Base-by-base conservation (phyloP, 2,888 invertebrate genomes). In the Idaea aversata region DNA sequence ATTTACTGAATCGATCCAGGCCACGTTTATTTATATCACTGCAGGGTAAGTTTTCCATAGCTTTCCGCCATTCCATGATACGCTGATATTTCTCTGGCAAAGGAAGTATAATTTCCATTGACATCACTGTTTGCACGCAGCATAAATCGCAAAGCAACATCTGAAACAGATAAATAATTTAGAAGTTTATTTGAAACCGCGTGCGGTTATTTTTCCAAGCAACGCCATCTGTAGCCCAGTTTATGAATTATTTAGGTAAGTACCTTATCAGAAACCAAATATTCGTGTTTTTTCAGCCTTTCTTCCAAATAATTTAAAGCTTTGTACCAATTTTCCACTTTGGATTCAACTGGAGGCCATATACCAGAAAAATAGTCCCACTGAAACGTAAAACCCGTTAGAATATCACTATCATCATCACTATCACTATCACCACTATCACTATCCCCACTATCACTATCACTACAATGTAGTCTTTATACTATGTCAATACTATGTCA, bases 71-170 rank as follows among this genome's bases (percentile, higher is more conserved):
- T 7, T 78, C 72, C 2, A 75, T 67, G 0, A 94, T 68, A 57
- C 84, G 84, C n/a, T 74, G 72, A 63, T 88, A 85, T 15, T 82
- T 83, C 0, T 85, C 74, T 35, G 84, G 76, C 25, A 88, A 72
- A 2, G 92, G 91, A 5, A 93, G 62, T 34, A 94, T 69, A 25
- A 88, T 70, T 67, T 87, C 80, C 16, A 92, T 74, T 0, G 93
- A 91, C 15, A 88, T 89, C 10, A 94, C 74, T 2, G 94, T 93
- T 2, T 91, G 72, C n/a, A 80, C 86, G 66, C 88, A 85, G 71
- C 93, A 91, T 47, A 93, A 65, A 70, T 93, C 93, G 58, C 86
- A 83, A 0, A 93, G 73, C 4, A 81, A 77, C 76, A 93, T 78
- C 93, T 93, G 80, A 34, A 83, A 85, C 34, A 69, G 60, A 70